Conservation (phyloP, 2,113 vertebrate genomes). For the Tetrax tetrax region DNA sequence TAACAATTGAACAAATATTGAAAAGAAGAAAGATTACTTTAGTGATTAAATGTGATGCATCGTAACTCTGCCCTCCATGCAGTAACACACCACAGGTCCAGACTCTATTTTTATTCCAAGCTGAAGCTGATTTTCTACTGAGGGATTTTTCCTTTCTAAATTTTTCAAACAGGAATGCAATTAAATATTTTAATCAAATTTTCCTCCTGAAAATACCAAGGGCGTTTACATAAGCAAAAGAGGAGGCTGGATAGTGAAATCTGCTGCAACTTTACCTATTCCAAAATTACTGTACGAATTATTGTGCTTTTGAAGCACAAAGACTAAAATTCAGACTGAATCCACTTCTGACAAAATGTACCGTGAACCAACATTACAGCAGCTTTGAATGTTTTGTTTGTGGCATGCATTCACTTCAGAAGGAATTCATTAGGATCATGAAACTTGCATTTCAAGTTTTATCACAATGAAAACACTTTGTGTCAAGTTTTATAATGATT, state of each 20-base stretch:
- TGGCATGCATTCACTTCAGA: neutral
- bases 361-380: neutral
- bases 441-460: slow-evolving; percentile 39
- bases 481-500: slow-evolving; percentile 13
- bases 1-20: slow-evolving; percentile 11
- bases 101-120: neutral
- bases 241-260: neutral
- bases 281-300: neutral
- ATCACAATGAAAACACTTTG: neutral
- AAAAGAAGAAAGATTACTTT: neutral
- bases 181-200: neutral
- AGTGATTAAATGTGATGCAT: neutral
- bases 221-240: neutral
- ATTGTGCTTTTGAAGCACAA: neutral
- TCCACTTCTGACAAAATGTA: neutral
- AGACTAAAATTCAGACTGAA: neutral
- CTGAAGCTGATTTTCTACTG: neutral
- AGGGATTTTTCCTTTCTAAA: neutral
- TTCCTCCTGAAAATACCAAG: neutral
- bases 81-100: neutral
- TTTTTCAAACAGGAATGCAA: neutral
- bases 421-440: neutral
- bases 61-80: neutral
- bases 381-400: neutral
- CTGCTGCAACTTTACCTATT: neutral